phyloP scores from a whole-genome alignment of 1,140 invertebrate species.

The Drosophila setifemur region DNA sequence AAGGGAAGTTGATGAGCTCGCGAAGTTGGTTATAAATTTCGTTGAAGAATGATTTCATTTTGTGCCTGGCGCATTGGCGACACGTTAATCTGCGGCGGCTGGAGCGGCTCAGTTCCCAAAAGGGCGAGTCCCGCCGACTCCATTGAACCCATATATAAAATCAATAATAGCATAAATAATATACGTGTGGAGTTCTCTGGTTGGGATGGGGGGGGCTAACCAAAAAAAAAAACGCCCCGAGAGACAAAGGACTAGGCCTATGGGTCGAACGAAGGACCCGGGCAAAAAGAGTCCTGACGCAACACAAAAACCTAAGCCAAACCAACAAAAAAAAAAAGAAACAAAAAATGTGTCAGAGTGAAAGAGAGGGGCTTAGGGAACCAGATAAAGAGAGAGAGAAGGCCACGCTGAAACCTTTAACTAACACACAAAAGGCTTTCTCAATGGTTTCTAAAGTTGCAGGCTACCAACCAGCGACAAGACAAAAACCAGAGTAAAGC shows the following conservation, averaged over 20 bases:
- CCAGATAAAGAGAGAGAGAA: slow-evolving; percentile 12
- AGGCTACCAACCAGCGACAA: slow-evolving; percentile 20
- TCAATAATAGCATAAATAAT: slow-evolving; percentile 80
- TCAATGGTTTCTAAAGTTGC: slow-evolving; percentile 65
- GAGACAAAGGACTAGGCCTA: slow-evolving; percentile 70
- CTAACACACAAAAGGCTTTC: slow-evolving; percentile 65
- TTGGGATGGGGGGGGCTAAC: slow-evolving; percentile 3
- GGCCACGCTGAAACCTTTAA: slow-evolving; percentile 29
- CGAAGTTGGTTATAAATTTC: slow-evolving; percentile 57
- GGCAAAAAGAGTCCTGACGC: slow-evolving; percentile 58
- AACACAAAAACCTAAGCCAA: slow-evolving; percentile 60
- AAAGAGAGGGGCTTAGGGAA: slow-evolving; percentile 5
- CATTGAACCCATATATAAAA: slow-evolving; percentile 64
- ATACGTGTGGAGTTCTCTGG: slow-evolving; percentile 49
- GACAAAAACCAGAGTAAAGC: not conserved
- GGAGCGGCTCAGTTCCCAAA: slow-evolving; percentile 7
- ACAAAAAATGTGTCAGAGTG: not conserved
- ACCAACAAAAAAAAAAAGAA: slow-evolving; percentile 30
- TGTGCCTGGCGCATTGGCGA: slow-evolving; percentile 27
- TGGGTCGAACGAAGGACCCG: slow-evolving; percentile 56
- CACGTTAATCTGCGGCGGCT: slow-evolving; percentile 45
- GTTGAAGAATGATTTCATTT: slow-evolving; percentile 77
- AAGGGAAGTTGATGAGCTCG: slow-evolving; percentile 66
- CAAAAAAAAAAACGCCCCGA: slow-evolving; percentile 11
- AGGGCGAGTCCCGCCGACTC: slow-evolving; percentile 29